A percentile compares a stretch with the other conserved stretches of the same genome.
phyloP scores from a whole-genome alignment of 2,888 invertebrate genomes.

The Cerastis leucographa region DNA sequence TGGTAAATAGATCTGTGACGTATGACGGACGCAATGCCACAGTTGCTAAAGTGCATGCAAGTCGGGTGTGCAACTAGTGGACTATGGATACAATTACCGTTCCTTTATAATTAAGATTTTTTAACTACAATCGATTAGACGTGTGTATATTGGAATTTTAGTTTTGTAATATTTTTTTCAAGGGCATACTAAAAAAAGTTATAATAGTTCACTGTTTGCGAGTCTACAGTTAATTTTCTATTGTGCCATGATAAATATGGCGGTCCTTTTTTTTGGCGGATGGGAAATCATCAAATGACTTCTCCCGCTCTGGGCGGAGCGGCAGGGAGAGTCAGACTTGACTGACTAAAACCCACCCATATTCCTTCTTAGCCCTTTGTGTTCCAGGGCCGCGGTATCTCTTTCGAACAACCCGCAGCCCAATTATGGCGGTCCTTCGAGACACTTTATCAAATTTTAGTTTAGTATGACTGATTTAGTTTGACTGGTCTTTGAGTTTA shows the following conservation, averaged over 20 bases:
- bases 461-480: not conserved
- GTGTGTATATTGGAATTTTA: slow-evolving; percentile 39
- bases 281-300: too few relatives aligned
- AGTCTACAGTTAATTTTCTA: not conserved
- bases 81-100: slow-evolving; percentile 74
- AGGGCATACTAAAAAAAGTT: slow-evolving; percentile 29
- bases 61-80: slow-evolving; percentile 75
- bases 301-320: too few relatives aligned
- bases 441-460: not conserved
- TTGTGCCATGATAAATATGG: not conserved
- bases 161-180: slow-evolving; percentile 53
- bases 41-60: slow-evolving; percentile 79
- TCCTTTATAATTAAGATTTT: slow-evolving; percentile 72
- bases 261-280: too few relatives aligned
- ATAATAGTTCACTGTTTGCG: not conserved
- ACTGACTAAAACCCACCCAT: too few relatives aligned
- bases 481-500: not conserved
- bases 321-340: too few relatives aligned
- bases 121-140: slow-evolving; percentile 54
- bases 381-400: too few relatives aligned
- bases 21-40: slow-evolving; percentile 75
- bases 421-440: not conserved
- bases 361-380: too few relatives aligned
- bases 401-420: too few relatives aligned
- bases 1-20: slow-evolving; percentile 68